phyloP scores from a whole-genome alignment of 2,113 vertebrate genomes.

The Syngnathus scovelli region DNA sequence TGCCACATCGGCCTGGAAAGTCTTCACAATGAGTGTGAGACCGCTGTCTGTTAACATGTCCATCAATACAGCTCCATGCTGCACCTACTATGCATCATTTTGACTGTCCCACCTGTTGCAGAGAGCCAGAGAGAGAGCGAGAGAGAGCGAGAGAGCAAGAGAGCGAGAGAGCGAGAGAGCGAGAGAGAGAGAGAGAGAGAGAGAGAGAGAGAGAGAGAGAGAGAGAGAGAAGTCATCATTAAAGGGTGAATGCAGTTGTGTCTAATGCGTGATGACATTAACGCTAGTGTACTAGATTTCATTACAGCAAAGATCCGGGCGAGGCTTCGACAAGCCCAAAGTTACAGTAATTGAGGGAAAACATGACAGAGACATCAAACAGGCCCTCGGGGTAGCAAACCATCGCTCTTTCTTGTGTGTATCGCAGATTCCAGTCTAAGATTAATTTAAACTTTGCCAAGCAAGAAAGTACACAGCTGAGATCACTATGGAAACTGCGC shows the following conservation, averaged over 20 bases:
- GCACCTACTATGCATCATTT: conserved; percentile 83
- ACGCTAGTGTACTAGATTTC: conserved; percentile 12
- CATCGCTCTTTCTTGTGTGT: conserved; percentile 44
- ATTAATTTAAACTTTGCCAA: conserved; percentile 65
- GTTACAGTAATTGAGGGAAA: conserved; percentile 29
- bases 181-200: conserved; percentile 21
- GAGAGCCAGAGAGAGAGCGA: conserved; percentile 16
- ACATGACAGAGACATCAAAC: conserved; percentile 43
- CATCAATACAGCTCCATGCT: conserved; percentile 87
- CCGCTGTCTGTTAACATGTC: conserved; percentile 90
- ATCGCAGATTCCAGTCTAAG: conserved; percentile 39
- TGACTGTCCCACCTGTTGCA: conserved; percentile 79
- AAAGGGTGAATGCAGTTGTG: conserved; percentile 15
- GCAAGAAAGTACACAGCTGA: conserved; percentile 58
- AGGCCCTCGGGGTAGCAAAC: conserved; percentile 29
- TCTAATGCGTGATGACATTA: conserved; percentile 27
- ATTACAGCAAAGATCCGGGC: conserved; percentile 25
- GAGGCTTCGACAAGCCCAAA: conserved; percentile 20
- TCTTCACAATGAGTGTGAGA: conserved; percentile 84
- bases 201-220: conserved; percentile 6
- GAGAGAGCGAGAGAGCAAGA: conserved; percentile 3
- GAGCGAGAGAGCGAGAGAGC: background rate
- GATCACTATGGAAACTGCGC: conserved; percentile 72
- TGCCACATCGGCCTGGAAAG: conserved; percentile 78
- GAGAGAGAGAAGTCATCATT: conserved; percentile 12